Conservation (phyloP, 30 jellyfish, hydroid and myxozoan species). For the Phacellophora camtschatica region DNA sequence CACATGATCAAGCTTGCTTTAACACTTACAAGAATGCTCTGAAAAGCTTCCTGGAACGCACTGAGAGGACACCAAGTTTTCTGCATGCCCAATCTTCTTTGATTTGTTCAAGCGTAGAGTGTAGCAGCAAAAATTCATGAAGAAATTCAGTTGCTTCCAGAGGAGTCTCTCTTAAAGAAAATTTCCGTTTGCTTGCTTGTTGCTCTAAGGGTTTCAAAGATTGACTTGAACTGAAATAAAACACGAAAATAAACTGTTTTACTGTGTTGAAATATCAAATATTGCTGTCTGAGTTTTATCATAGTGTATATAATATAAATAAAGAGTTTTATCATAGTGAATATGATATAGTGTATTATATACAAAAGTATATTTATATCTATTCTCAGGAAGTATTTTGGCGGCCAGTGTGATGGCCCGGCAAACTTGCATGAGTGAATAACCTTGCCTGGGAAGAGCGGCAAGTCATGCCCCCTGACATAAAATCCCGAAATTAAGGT, state of each 20-base stretch:
- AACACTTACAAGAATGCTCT: conserved; percentile 24
- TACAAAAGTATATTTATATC: too few species aligned
- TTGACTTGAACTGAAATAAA: not conserved
- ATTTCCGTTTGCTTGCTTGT: not conserved
- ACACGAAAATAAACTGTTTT: not conserved
- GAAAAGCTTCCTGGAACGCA: conserved; percentile 21
- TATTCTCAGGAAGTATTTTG: too few species aligned
- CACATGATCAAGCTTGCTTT: not conserved
- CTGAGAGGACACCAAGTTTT: conserved; percentile 44
- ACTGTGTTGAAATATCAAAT: too few species aligned
- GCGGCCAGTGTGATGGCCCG: too few species aligned
- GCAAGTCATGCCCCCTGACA: too few species aligned
- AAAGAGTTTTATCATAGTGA: too few species aligned
- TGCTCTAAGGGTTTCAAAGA: not conserved
- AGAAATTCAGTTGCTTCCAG: conserved; percentile 59
- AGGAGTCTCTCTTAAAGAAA: conserved; percentile 38
- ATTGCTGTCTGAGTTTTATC: too few species aligned
- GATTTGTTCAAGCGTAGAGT: conserved; percentile 59
- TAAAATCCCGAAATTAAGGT: too few species aligned
- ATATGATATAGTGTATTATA: too few species aligned
- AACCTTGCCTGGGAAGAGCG: too few species aligned
- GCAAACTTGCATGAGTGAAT: too few species aligned
- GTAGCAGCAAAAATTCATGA: conserved; percentile 46
- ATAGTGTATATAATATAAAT: too few species aligned
- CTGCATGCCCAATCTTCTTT: conserved; percentile 79